phyloP scores from a whole-genome alignment of 2,113 vertebrate species.

The Rhynchopsitta pachyrhyncha region DNA sequence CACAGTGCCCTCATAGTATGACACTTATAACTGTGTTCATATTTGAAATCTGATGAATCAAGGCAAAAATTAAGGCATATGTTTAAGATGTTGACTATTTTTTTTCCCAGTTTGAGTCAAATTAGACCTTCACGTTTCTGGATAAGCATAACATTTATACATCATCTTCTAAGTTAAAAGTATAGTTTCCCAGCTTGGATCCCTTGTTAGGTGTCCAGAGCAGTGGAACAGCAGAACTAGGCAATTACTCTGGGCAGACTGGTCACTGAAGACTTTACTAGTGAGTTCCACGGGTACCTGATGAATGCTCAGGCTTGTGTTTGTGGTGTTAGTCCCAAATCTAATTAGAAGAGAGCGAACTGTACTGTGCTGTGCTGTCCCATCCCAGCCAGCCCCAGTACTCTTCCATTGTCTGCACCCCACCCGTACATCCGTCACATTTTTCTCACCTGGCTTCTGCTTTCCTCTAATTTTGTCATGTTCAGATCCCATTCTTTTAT shows the following conservation, averaged over 20 bases:
- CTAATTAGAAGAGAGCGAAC: neutral
- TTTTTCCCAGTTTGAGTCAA: neutral
- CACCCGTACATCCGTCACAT: accelerated
- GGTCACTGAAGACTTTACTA: neutral
- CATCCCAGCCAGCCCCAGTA: neutral
- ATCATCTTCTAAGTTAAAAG: neutral
- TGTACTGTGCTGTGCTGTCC: neutral
- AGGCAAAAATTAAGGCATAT: neutral
- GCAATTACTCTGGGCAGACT: neutral
- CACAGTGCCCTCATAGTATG: neutral
- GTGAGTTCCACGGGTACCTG: neutral
- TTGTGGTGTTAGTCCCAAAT: neutral
- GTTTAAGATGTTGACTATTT: neutral
- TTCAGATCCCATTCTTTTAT: neutral
- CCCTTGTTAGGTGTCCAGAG: neutral
- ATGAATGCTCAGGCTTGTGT: neutral
- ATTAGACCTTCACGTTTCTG: neutral
- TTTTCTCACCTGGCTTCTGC: neutral
- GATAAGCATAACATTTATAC: neutral
- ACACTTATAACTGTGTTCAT: neutral
- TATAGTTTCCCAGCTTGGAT: neutral
- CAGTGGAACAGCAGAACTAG: neutral
- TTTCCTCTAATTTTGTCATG: neutral
- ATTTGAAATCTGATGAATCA: neutral
- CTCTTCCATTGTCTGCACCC: neutral